phyloP scores from a whole-genome alignment of 2,797 vertebrate species.

The Amblyraja radiata region DNA sequence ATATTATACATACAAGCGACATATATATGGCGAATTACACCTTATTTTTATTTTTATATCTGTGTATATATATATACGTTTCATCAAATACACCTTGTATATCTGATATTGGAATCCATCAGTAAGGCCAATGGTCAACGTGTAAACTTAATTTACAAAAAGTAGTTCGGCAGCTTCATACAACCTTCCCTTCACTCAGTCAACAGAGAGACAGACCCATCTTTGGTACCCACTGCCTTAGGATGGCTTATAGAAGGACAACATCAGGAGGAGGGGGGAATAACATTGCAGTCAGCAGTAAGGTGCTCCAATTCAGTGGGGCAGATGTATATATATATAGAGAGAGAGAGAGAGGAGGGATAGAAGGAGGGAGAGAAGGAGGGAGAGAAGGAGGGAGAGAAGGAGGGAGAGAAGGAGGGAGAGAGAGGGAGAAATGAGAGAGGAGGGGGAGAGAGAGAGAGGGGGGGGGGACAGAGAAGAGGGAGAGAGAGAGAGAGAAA shows the following conservation, averaged over 20 bases:
- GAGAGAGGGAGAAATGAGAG: too few species aligned
- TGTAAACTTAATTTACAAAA: conserved; percentile 62
- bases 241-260: conserved; percentile 57
- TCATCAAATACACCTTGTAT: conserved; percentile 64
- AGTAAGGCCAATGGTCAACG: conserved; percentile 88
- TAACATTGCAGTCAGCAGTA: not conserved
- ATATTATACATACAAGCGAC: conserved; percentile 65
- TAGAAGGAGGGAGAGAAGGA: too few species aligned
- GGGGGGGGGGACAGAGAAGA: too few species aligned
- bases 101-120: conserved; percentile 73
- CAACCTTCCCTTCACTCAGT: conserved; percentile 47
- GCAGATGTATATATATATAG: not conserved
- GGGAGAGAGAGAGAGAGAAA: too few species aligned
- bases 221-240: conserved; percentile 73
- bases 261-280: not conserved
- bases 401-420: too few species aligned
- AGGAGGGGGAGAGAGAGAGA: too few species aligned
- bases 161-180: not conserved
- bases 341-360: too few species aligned
- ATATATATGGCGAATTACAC: conserved; percentile 69
- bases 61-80: conserved; percentile 44
- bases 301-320: conserved; percentile 6
- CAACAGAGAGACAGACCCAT: conserved; percentile 52
- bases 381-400: too few species aligned
- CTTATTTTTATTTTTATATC: conserved; percentile 47